Evolutionary conservation across 2,888 invertebrate genomes (phyloP), one percentile per base, ranked within the genome.

Genomic region (Drosophila vallismaia): DNA sequence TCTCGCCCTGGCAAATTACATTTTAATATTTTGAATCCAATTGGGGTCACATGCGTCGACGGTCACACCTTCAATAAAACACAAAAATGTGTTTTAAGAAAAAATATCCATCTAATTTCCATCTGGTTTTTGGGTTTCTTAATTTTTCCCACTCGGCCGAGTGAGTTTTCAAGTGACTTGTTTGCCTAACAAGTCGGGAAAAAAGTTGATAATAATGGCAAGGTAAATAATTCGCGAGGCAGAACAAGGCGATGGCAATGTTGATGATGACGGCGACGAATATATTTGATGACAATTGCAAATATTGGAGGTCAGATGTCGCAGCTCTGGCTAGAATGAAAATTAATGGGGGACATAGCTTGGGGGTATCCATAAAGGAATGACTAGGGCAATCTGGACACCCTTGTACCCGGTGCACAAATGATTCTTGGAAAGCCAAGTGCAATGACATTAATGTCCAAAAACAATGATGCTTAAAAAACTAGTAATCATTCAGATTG

Each of bases 21-120:
- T 72, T 75, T 75, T 80, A 75, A 87, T 82, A 45, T 71, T 81
- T 72, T 53, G 59, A 49, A 66, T 71, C 77, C 83, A 87, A 83
- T 83, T 83, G 79, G 86, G 88, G 88, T 87, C 88, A 86, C 71
- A 87, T 83, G 85, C 87, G 79, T 81, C 70, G 86, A 56, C 75
- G 77, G 87, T 80, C 81, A 76, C 86, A 80, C 84, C 84, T 69
- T 71, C 67, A 55, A 49, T 14, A 19, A 46, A 40, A 63, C 24
- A 2, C 14, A 19, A 14, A 42, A 14, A 42, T 19, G 19, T 42
- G 8, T 19, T 5, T 36, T 36, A 33, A 33, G 36, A 29, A 40
- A 40, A 52, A 31, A 40, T 63, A 38, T 51, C 33, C 63, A 60
- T 58, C 69, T 66, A 54, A 63, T 77, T 66, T 70, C 53, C 60